phyloP scores from a whole-genome alignment of 2,888 invertebrate genomes.

The Sicus ferrugineus region DNA sequence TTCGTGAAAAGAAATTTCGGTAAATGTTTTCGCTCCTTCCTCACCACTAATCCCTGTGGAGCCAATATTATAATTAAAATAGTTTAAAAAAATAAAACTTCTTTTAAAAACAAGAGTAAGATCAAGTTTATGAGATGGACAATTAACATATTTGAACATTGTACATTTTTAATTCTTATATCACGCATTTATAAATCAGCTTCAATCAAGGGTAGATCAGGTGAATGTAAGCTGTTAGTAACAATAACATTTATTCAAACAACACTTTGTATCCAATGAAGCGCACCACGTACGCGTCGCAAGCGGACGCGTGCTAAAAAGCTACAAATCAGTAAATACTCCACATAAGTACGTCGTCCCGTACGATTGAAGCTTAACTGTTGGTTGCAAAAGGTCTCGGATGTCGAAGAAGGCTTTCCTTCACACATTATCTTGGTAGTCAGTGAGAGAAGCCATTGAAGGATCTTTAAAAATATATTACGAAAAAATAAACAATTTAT shows the following conservation, averaged over 20 bases:
- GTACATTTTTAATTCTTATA: no score
- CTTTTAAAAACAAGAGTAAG: no score
- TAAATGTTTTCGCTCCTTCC: no score
- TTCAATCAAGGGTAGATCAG: no score
- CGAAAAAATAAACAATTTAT: not conserved
- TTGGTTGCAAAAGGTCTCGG: conserved; percentile 4
- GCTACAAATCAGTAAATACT: conserved; percentile 76
- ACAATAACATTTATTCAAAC: conserved; percentile 38
- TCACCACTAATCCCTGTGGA: no score
- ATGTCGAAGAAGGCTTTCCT: conserved; percentile 59
- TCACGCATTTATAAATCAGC: no score
- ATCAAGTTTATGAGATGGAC: no score
- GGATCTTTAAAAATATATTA: conserved; percentile 66
- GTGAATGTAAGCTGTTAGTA: no score
- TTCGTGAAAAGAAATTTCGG: no score
- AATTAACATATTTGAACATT: no score
- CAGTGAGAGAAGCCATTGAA: conserved; percentile 78
- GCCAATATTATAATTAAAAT: no score
- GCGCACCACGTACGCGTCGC: conserved; percentile 69
- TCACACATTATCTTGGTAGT: conserved; percentile 79
- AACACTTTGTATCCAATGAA: conserved; percentile 71
- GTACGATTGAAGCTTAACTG: conserved; percentile 42
- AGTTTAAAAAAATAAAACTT: no score
- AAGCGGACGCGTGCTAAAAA: conserved; percentile 73
- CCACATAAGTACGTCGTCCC: conserved; percentile 73